Base-by-base conservation (phyloP, 2,888 invertebrate species). In the Amiota mariae region DNA sequence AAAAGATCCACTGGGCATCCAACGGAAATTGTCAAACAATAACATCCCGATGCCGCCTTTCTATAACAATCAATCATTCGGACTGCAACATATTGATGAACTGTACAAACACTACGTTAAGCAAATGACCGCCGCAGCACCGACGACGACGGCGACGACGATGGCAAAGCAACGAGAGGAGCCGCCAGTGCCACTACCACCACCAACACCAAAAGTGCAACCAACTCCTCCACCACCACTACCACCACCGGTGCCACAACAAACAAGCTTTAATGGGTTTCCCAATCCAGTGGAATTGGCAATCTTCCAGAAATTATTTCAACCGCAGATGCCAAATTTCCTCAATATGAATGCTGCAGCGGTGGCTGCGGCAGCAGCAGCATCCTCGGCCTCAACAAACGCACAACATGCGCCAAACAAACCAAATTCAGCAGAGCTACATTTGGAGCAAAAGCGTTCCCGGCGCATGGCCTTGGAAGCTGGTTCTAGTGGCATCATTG, bases 231-330 rank as follows among this genome's bases (percentile, higher is more conserved):
- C 77, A 18, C 57, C 80, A 72, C 77, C 12, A 51, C 73, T 12
- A 71, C 68, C 68, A 59, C 75, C 6, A 64, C 72, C 72, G 20
- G 51, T 51, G 54, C 48, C 15, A 4, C 71, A 72, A 8, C 10
- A 72, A 12, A 13, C 76, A 12, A 56, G 61, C 24, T 77, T 78
- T 8, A 83, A 80, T 47, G 81, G 85, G n/a, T 87, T 87, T 74
- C 81, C 81, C 70, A 88, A 87, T 80, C 83, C 88, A 6, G 80
- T 89, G 51, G 91, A 90, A 74, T 61, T 90, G 79, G 92, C 93
- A 0, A 91, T 94, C 91, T 94, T 94, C 94, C 94, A 94, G 82
- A 94, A 94, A 86, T 91, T 94, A 90, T 90, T 92, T 54, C 92
- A 93, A 74, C 91, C 92, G 9, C 90, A 90, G 78, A 82, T 88